Evolutionary conservation across 2,797 vertebrate species (phyloP).

Genomic region (Pteropus rufus): DNA sequence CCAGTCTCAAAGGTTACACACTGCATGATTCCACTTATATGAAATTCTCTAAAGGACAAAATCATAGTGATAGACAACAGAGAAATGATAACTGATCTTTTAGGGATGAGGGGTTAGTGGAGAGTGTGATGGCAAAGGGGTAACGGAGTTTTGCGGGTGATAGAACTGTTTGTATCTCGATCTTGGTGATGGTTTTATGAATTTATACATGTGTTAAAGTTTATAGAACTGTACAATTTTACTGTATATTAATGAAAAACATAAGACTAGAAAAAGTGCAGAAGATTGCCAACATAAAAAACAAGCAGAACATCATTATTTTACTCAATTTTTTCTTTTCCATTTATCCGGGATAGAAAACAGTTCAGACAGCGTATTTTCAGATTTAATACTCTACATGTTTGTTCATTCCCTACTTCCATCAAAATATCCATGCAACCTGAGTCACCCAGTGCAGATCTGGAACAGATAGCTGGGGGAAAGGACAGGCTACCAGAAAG

Average conservation of each 20-base stretch:
- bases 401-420: slow-evolving; percentile 14
- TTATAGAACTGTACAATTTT: neutral
- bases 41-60: neutral
- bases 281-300: neutral
- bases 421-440: slow-evolving; percentile 39
- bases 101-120: neutral
- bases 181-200: neutral
- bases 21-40: neutral
- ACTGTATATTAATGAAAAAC: neutral
- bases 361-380: neutral
- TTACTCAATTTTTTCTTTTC: neutral
- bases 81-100: neutral
- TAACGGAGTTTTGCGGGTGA: neutral
- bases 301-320: neutral
- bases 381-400: slow-evolving; percentile 15
- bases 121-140: neutral
- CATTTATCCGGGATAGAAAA: neutral
- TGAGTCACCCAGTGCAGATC: slow-evolving; percentile 51
- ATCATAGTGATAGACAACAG: neutral
- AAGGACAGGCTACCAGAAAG: slow-evolving; percentile 64
- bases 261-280: neutral
- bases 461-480: slow-evolving; percentile 62
- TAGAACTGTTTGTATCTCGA: neutral
- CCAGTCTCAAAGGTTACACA: neutral
- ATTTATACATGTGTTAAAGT: neutral